phyloP scores from a whole-genome alignment of 2,797 vertebrate species.

The Poecile montanus region DNA sequence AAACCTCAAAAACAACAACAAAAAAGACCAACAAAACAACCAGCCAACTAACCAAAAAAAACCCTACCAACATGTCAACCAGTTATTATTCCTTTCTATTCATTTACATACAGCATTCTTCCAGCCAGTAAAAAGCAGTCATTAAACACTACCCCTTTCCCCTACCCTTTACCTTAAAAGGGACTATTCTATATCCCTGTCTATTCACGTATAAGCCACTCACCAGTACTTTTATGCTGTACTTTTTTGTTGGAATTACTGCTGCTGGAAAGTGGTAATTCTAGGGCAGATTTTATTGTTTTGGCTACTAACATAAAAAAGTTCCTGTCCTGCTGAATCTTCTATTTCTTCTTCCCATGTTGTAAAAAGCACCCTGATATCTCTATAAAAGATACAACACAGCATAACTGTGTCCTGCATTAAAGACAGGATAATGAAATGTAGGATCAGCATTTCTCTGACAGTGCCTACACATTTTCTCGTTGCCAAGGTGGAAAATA shows the following conservation, averaged over 20 bases:
- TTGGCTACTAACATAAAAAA: background rate
- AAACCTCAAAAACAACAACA: too few species aligned
- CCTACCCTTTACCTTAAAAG: background rate
- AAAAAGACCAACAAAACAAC: background rate
- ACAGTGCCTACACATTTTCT: background rate
- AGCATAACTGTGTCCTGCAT: background rate
- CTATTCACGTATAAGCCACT: background rate
- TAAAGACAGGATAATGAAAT: slow-evolving; percentile 10
- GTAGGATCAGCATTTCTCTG: slow-evolving; percentile 18
- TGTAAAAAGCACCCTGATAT: background rate
- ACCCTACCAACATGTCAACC: background rate
- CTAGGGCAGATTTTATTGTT: slow-evolving; percentile 29
- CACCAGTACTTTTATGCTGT: background rate
- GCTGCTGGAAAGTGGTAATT: background rate
- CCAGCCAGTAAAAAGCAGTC: background rate
- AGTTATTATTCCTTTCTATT: background rate
- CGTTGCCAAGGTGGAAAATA: background rate
- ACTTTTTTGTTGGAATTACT: background rate
- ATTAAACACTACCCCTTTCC: background rate
- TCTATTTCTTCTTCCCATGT: background rate
- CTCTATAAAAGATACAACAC: background rate
- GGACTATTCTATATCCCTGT: background rate
- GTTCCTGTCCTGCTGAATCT: slow-evolving; percentile 2
- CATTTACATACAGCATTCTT: background rate
- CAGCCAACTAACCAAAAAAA: background rate